Conservation (phyloP, 2,888 invertebrate genomes). For the Spicauda simplicius region DNA sequence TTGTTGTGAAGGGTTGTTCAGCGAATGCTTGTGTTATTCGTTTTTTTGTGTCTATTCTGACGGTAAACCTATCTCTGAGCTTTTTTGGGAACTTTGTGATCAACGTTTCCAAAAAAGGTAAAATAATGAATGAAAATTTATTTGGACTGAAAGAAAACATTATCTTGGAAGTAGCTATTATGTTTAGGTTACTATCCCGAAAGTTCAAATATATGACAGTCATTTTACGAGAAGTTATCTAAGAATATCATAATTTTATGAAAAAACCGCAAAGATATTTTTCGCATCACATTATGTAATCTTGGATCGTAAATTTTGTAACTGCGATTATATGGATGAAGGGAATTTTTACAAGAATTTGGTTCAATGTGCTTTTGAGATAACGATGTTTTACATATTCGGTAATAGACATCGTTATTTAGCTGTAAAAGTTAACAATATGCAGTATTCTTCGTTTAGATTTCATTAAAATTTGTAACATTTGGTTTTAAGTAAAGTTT, state of each 20-base stretch:
- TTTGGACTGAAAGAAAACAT: not conserved
- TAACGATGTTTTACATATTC: not conserved
- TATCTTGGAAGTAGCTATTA: not conserved
- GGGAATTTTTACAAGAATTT: not conserved
- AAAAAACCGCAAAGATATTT: not conserved
- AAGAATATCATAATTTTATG: not conserved
- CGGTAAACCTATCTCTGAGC: too few relatives aligned
- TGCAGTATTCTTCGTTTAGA: not conserved
- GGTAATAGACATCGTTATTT: not conserved
- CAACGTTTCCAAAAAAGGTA: too few relatives aligned
- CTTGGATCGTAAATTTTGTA: slow-evolving; percentile 3
- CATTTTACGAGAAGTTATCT: slow-evolving; percentile 1
- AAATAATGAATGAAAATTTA: not conserved
- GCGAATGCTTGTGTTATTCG: too few relatives aligned
- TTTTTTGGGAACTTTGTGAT: too few relatives aligned
- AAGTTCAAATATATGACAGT: not conserved
- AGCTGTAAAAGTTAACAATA: not conserved
- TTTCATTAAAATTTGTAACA: too few relatives aligned
- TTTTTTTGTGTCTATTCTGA: too few relatives aligned
- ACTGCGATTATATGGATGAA: not conserved
- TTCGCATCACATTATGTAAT: slow-evolving; percentile 3
- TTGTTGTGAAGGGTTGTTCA: too few relatives aligned
- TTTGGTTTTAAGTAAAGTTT: too few relatives aligned
- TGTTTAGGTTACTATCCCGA: not conserved
- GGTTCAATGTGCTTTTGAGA: not conserved